Evolutionary conservation across 2,113 vertebrate species (phyloP).

Genomic region (Zosterops japonicus): DNA sequence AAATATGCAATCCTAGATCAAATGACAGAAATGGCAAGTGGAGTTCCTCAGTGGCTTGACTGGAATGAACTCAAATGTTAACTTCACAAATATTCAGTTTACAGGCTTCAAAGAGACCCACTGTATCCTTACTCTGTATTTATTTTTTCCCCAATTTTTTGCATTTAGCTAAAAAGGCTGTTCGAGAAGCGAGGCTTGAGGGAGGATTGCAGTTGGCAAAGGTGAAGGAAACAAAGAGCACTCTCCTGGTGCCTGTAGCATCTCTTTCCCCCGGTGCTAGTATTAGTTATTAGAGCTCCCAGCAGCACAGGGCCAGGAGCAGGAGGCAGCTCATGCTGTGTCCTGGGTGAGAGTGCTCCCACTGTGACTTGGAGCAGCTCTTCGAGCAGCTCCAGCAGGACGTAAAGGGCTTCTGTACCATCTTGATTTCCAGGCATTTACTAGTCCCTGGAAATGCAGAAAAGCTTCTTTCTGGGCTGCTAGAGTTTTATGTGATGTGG

Average conservation of each 20-base stretch:
- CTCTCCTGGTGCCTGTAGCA: neutral
- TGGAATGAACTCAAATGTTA: neutral
- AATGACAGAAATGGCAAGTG: neutral
- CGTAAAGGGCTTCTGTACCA: neutral
- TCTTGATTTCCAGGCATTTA: neutral
- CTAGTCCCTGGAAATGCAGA: neutral
- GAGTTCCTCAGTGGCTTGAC: neutral
- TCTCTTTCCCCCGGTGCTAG: neutral
- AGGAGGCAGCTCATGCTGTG: neutral
- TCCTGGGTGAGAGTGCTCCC: neutral
- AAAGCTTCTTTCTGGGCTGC: neutral
- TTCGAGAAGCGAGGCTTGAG: neutral
- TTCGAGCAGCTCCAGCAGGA: neutral
- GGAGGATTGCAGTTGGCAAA: neutral
- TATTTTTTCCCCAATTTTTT: neutral
- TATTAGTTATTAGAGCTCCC: neutral
- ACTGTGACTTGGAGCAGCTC: neutral
- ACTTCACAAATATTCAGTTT: neutral
- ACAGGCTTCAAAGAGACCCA: neutral
- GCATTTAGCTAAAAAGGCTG: neutral
- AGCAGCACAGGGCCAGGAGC: neutral
- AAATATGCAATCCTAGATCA: neutral
- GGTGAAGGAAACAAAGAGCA: neutral
- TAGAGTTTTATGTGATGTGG: neutral
- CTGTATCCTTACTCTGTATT: neutral